Evolutionary conservation across 30 jellyfish, hydroid and myxozoan species (phyloP).

Genomic region (Pseudorhiza aurosa): DNA sequence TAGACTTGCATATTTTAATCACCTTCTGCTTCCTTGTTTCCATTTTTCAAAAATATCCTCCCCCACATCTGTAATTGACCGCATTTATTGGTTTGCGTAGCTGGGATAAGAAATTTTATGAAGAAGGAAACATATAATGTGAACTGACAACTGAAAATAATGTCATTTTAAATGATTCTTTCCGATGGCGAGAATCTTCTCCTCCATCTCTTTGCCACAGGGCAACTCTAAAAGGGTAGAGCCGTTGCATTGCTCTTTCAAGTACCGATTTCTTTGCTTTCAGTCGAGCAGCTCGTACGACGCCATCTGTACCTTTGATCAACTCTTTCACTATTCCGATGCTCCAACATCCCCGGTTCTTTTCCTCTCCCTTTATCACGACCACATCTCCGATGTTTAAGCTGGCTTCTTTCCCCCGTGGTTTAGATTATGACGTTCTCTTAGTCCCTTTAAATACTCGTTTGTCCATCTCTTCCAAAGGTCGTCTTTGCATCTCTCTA

Average conservation of each 20-base stretch:
- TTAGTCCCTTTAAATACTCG: conserved; percentile 53
- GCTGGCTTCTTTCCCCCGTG: conserved; percentile 10
- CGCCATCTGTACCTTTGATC: conserved; percentile 61
- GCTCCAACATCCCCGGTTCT: conserved; percentile 60
- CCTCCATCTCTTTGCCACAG: conserved; percentile 24
- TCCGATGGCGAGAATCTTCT: too few relatives aligned
- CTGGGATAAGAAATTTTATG: too few relatives aligned
- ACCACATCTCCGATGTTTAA: conserved; percentile 62
- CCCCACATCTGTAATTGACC: too few relatives aligned
- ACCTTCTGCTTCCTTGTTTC: too few relatives aligned
- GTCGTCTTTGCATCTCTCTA: conserved; percentile 50
- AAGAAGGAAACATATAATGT: too few relatives aligned
- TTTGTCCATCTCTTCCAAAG: conserved; percentile 74
- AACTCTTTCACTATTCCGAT: conserved; percentile 37
- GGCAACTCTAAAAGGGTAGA: conserved; percentile 65
- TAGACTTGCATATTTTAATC: too few relatives aligned
- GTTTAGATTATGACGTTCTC: conserved; percentile 67
- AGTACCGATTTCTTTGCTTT: conserved; percentile 46
- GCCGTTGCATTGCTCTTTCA: conserved; percentile 67
- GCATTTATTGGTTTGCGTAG: too few relatives aligned
- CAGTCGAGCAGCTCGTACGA: conserved; percentile 61
- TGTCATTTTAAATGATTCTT: too few relatives aligned
- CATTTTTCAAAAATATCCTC: too few relatives aligned
- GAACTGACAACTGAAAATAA: too few relatives aligned
- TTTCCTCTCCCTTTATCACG: conserved; percentile 56